A percentile compares a stretch with the other conserved stretches of the same genome.
These are phyloP conservation scores for Fregetta grallaria DNA, from an alignment of 2,113 vertebrate genomes.

Conservation along the genomic window DNA sequence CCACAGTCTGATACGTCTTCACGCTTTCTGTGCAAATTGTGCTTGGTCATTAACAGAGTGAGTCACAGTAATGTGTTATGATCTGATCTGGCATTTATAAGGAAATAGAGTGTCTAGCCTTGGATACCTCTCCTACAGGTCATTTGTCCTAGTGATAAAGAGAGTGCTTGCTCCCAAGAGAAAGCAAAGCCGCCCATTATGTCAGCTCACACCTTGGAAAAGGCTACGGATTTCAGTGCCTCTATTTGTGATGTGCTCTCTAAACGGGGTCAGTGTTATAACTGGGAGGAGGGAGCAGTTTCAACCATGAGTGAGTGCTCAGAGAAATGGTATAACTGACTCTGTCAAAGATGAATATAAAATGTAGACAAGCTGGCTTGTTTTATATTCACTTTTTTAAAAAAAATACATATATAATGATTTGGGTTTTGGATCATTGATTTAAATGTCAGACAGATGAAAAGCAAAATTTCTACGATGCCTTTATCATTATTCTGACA, in stretches of 20 bases:
- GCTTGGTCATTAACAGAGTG: slow-evolving; percentile 31
- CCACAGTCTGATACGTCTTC: neutral
- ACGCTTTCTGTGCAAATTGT: neutral
- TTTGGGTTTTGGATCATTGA: slow-evolving; percentile 65
- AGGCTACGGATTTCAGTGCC: slow-evolving; percentile 23
- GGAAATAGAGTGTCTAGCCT: slow-evolving; percentile 41
- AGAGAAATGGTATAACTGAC: slow-evolving; percentile 31
- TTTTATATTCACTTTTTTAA: slow-evolving; percentile 29
- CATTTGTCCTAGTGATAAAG: slow-evolving; percentile 63
- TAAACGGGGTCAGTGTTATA: slow-evolving; percentile 68
- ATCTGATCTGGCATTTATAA: slow-evolving; percentile 66
- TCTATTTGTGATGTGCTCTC: slow-evolving; percentile 52
- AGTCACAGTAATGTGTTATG: slow-evolving; percentile 42
- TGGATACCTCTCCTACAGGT: slow-evolving; percentile 60
- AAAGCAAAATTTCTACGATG: slow-evolving; percentile 72
- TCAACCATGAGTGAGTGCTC: slow-evolving; percentile 40
- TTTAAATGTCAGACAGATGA: slow-evolving; percentile 75
- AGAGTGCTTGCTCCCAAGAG: slow-evolving; percentile 71
- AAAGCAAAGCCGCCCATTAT: slow-evolving; percentile 58
- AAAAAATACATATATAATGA: slow-evolving; percentile 57
- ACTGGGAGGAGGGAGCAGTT: slow-evolving; percentile 57
- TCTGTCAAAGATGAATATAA: slow-evolving; percentile 20
- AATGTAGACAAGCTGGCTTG: neutral
- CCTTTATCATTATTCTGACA: slow-evolving; percentile 72
- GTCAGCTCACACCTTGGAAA: slow-evolving; percentile 72